Evolutionary conservation across 2,113 vertebrate genomes (phyloP).

Genomic region (Scatophagus argus): DNA sequence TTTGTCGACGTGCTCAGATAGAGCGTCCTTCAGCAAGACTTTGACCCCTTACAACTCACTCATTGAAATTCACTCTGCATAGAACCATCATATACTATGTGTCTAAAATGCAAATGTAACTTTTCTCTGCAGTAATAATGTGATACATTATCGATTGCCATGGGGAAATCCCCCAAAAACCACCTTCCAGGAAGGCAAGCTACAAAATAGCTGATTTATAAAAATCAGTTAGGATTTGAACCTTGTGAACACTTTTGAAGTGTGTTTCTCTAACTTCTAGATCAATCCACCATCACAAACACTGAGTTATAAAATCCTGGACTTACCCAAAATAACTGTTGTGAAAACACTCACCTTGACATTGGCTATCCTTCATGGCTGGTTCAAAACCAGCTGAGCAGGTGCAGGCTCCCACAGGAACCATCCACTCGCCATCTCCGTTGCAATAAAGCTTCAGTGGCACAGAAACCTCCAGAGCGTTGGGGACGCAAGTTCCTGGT

Average conservation of each 20-base stretch:
- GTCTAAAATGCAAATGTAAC: constrained; percentile 49
- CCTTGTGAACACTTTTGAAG: not conserved
- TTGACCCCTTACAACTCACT: constrained; percentile 26
- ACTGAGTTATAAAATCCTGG: constrained; percentile 3
- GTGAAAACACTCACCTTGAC: constrained; percentile 87
- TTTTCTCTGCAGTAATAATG: constrained; percentile 44
- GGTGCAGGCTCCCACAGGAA: constrained; percentile 95
- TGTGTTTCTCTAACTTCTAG: constrained; percentile 3
- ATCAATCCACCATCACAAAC: constrained; percentile 12
- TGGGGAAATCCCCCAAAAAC: not conserved
- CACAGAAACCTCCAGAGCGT: constrained; percentile 94
- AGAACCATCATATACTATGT: not conserved
- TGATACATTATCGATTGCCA: constrained; percentile 49
- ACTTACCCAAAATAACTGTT: constrained; percentile 16
- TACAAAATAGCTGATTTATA: constrained; percentile 9
- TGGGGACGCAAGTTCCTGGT: constrained; percentile 93
- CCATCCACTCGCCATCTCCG: constrained; percentile 98
- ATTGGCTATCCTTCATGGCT: constrained; percentile 92
- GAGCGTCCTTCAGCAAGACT: constrained; percentile 45
- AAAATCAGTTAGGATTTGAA: not conserved
- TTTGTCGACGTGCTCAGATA: constrained; percentile 1
- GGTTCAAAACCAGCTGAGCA: constrained; percentile 94
- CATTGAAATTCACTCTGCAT: constrained; percentile 48
- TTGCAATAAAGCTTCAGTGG: constrained; percentile 98
- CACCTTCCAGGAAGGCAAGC: not conserved